These are phyloP conservation scores for Amphipoea oculea DNA, from an alignment of 2,888 invertebrate genomes.

Conservation along the genomic window DNA sequence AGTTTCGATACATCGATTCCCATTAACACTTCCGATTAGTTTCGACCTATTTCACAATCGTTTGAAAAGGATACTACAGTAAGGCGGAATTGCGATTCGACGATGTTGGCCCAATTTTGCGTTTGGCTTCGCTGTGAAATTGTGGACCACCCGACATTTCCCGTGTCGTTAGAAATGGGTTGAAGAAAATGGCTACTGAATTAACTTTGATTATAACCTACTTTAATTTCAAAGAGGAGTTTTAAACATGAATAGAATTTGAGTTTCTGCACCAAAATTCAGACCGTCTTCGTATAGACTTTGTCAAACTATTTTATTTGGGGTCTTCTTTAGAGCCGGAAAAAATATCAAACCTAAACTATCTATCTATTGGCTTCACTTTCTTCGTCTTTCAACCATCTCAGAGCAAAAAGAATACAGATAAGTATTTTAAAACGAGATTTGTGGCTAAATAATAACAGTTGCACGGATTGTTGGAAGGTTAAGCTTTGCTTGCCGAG, in stretches of 20 bases:
- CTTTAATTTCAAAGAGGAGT: neutral
- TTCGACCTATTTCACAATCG: constrained; percentile 44
- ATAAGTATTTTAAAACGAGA: too few species aligned
- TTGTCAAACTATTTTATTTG: too few species aligned
- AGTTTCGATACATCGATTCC: constrained; percentile 58
- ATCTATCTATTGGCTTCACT: neutral
- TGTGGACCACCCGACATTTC: constrained; percentile 48
- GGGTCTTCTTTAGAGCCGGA: neutral
- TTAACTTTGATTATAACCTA: neutral
- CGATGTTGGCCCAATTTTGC: constrained; percentile 53
- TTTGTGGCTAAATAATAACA: too few species aligned
- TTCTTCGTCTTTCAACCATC: neutral
- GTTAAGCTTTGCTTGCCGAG: neutral
- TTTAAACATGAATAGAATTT: neutral
- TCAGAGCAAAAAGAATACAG: neutral
- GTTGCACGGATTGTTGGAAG: neutral
- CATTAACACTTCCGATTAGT: constrained; percentile 61
- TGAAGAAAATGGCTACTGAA: constrained; percentile 11
- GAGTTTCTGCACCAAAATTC: neutral
- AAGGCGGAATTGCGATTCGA: constrained; percentile 47
- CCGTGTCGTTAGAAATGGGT: constrained; percentile 8
- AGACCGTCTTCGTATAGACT: neutral
- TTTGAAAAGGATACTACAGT: constrained; percentile 37
- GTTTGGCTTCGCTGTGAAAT: constrained; percentile 8
- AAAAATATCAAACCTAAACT: neutral